Evolutionary conservation across 2,888 invertebrate species (phyloP).

Genomic region (Rhimphoctona megacephalus): DNA sequence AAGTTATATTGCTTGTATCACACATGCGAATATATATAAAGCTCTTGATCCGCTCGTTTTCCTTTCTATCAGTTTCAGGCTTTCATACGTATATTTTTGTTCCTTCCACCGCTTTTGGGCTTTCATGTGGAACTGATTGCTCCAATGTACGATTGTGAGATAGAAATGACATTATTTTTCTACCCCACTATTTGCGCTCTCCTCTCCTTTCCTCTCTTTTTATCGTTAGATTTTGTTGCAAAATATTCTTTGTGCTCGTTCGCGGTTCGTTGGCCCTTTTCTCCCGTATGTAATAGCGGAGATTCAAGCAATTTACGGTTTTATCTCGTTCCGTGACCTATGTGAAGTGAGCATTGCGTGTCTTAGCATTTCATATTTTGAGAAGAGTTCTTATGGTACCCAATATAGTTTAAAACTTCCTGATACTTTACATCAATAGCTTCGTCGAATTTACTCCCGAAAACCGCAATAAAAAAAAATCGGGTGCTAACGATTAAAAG

Average conservation of each 20-base stretch:
- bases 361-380: neutral
- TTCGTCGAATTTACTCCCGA: too few relatives aligned
- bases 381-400: neutral
- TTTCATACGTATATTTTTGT: slow-evolving; percentile 24
- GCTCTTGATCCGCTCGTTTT: slow-evolving; percentile 32
- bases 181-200: neutral
- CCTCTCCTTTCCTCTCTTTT: neutral
- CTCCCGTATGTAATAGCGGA: neutral
- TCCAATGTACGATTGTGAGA: slow-evolving; percentile 75
- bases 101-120: slow-evolving; percentile 35
- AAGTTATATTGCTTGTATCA: slow-evolving; percentile 32
- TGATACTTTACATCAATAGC: too few relatives aligned
- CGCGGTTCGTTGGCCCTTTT: slow-evolving; percentile 23
- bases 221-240: slow-evolving; percentile 3
- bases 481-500: too few relatives aligned
- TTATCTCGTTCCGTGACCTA: neutral
- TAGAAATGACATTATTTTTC: slow-evolving; percentile 41
- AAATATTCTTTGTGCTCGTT: slow-evolving; percentile 17
- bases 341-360: neutral
- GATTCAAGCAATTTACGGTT: neutral
- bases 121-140: slow-evolving; percentile 63
- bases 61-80: slow-evolving; percentile 27
- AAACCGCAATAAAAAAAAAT: too few relatives aligned
- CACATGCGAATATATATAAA: slow-evolving; percentile 32
- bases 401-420: too few relatives aligned